Conservation (phyloP, 2,113 vertebrate species). For the Paramisgurnus dabryanus region DNA sequence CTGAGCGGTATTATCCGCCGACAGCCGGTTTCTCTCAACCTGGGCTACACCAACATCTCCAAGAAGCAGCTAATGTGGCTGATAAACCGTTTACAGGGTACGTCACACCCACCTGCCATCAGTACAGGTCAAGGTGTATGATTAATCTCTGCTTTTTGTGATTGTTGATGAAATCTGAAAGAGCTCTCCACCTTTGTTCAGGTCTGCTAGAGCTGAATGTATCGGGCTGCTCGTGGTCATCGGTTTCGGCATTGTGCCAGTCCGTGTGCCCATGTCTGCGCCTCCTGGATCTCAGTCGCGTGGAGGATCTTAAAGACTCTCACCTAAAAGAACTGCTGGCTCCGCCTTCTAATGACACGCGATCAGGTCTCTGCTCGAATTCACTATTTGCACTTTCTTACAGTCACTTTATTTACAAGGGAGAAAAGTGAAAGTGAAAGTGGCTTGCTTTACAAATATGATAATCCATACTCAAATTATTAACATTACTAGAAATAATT, state of each 20-base stretch:
- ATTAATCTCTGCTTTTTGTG: too few relatives aligned
- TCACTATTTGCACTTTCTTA: background rate
- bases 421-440: too few relatives aligned
- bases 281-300: slow-evolving; percentile 86
- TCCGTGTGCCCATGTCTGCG: slow-evolving; percentile 83
- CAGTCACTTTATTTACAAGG: too few relatives aligned
- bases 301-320: slow-evolving; percentile 88
- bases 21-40: slow-evolving; percentile 84
- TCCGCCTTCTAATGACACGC: slow-evolving; percentile 76
- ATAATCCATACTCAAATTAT: too few relatives aligned
- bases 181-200: slow-evolving; percentile 49
- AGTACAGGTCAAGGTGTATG: too few relatives aligned
- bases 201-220: slow-evolving; percentile 87
- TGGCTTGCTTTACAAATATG: too few relatives aligned
- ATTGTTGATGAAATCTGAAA: too few relatives aligned
- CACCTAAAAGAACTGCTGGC: slow-evolving; percentile 87
- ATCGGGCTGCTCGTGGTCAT: slow-evolving; percentile 83
- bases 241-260: slow-evolving; percentile 86
- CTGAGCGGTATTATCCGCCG: slow-evolving; percentile 88
- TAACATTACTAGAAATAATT: too few relatives aligned
- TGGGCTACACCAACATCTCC: slow-evolving; percentile 90
- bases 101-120: background rate
- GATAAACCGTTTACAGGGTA: slow-evolving; percentile 87
- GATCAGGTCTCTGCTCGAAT: slow-evolving; percentile 74
- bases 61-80: slow-evolving; percentile 95